Evolutionary conservation across 2,113 vertebrate genomes (phyloP).

Genomic region (Tupaia chinensis): DNA sequence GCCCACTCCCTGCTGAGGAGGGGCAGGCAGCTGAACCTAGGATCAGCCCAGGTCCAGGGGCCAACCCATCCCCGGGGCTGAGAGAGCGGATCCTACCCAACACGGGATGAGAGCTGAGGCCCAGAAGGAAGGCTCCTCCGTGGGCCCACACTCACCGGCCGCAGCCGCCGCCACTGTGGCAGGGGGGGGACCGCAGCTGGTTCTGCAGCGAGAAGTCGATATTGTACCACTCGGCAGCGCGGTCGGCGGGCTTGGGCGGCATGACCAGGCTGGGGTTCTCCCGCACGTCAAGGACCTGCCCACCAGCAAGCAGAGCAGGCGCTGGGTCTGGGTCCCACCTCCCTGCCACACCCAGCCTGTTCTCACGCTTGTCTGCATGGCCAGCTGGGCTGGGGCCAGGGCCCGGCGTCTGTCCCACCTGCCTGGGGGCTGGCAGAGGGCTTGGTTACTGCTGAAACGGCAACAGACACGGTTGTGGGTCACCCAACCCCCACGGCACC

Average conservation of each 20-base stretch:
- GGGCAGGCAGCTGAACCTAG: background rate
- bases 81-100: background rate
- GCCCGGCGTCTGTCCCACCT: background rate
- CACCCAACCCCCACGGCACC: background rate
- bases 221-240: constrained; percentile 96
- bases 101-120: background rate
- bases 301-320: background rate
- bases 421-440: background rate
- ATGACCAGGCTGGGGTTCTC: constrained; percentile 98
- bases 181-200: constrained; percentile 95
- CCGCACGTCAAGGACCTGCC: constrained; percentile 95
- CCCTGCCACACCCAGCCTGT: rapidly evolving
- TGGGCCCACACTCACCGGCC: constrained; percentile 78
- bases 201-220: constrained; percentile 99
- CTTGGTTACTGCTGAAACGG: background rate
- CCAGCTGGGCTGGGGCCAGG: background rate
- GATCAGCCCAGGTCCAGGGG: background rate
- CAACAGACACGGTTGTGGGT: rapidly evolving
- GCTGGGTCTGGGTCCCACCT: rapidly evolving
- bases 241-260: constrained; percentile 96
- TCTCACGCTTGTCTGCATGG: background rate
- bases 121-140: background rate
- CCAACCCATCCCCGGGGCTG: background rate
- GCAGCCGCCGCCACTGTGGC: constrained; percentile 95
- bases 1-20: constrained; percentile 82